phyloP scores from a whole-genome alignment of 2,888 invertebrate species.

The Nemapogon koenigi region DNA sequence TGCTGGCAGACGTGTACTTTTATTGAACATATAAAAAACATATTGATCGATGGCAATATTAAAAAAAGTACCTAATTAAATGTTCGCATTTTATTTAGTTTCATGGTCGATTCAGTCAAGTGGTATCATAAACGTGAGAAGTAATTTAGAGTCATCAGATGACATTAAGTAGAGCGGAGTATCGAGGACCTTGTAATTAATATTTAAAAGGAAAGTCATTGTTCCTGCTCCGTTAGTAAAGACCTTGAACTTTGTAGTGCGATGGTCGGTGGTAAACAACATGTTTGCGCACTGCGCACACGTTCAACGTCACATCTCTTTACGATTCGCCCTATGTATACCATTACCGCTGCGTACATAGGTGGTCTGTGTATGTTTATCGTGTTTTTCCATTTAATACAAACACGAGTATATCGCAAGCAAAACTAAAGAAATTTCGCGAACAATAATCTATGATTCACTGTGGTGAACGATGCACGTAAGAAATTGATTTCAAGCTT shows the following conservation, averaged over 20 bases:
- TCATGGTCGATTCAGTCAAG: too few species aligned
- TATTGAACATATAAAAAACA: too few species aligned
- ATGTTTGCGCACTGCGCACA: conserved; percentile 53
- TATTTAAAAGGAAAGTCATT: conserved; percentile 19
- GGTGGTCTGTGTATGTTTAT: not conserved
- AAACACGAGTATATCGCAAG: too few species aligned
- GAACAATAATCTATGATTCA: too few species aligned
- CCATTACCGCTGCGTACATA: too few species aligned
- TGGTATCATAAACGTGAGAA: not conserved
- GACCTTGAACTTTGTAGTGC: conserved; percentile 60
- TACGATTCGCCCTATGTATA: conserved; percentile 6
- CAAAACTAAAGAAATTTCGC: too few species aligned
- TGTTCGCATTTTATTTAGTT: too few species aligned
- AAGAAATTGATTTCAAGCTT: too few species aligned
- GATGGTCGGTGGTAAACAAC: conserved; percentile 52
- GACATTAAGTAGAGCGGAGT: not conserved
- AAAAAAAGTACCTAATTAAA: too few species aligned
- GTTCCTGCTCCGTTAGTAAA: conserved; percentile 36
- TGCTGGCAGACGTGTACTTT: too few species aligned
- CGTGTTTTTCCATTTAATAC: conserved; percentile 8
- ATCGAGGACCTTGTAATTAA: conserved; percentile 4
- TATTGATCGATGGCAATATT: too few species aligned
- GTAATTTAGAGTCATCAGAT: not conserved
- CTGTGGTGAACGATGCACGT: too few species aligned
- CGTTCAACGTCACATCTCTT: conserved; percentile 5